These are phyloP conservation scores for Monoplex corrugatus DNA, from an alignment of 2,888 invertebrate species.

Conservation along the genomic window DNA sequence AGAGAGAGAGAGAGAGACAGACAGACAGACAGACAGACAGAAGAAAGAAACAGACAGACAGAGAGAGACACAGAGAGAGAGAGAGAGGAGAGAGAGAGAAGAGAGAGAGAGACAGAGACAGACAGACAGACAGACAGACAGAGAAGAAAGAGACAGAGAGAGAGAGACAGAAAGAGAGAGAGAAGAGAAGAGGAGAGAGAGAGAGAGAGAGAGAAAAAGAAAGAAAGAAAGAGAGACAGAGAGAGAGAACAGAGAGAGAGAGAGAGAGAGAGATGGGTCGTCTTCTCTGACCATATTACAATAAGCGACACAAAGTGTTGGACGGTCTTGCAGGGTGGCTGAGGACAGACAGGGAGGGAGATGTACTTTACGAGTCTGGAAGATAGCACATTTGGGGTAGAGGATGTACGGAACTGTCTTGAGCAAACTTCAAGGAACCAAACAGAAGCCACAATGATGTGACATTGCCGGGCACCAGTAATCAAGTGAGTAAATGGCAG, in stretches of 20 bases:
- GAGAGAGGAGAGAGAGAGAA: neutral
- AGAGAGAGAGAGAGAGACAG: neutral
- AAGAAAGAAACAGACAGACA: neutral
- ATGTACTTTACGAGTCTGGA: no score
- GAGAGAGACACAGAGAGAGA: neutral
- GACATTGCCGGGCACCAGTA: no score
- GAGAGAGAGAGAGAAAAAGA: neutral
- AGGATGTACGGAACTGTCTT: no score
- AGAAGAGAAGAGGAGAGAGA: neutral
- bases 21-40: no score
- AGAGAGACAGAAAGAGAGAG: neutral
- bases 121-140: neutral
- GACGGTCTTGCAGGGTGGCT: no score
- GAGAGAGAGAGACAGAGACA: constrained; percentile 18
- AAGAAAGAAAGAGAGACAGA: neutral
- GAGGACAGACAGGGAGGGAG: no score
- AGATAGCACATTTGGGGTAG: no score
- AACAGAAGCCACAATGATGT: no score
- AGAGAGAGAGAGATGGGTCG: neutral
- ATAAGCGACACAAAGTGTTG: no score
- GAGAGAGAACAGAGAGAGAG: neutral
- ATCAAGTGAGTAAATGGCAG: no score
- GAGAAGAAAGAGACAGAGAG: neutral
- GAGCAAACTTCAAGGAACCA: no score
- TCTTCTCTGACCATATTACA: no score